Percentiles rank a stretch among this genome's conserved stretches.
Evolutionary conservation across 2,888 invertebrate species (phyloP).

Genomic region (Heteromurus nitidus): DNA sequence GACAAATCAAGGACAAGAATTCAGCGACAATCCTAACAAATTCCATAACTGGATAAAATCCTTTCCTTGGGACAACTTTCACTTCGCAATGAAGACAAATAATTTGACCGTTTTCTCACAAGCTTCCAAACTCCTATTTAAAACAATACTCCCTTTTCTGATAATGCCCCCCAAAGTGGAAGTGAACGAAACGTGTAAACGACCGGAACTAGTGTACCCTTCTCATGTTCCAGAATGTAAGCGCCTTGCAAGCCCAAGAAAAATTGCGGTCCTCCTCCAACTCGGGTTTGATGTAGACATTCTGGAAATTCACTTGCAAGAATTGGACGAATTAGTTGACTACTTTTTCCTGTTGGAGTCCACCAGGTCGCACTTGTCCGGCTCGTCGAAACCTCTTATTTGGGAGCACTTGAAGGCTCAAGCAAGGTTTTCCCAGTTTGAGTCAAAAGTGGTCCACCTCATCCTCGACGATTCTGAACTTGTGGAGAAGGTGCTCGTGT

Average conservation of each 20-base stretch:
- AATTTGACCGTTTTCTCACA: too few relatives aligned
- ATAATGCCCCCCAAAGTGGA: neutral
- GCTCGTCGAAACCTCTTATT: constrained; percentile 45
- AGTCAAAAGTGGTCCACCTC: constrained; percentile 52
- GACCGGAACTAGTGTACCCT: neutral
- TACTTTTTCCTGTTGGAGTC: constrained; percentile 61
- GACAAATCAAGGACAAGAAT: too few relatives aligned
- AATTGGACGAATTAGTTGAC: constrained; percentile 60
- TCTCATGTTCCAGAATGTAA: neutral
- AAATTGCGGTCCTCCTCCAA: constrained; percentile 50
- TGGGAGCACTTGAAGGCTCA: constrained; percentile 59
- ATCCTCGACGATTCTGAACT: constrained; percentile 56
- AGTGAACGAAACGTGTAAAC: neutral
- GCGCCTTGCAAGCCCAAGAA: neutral
- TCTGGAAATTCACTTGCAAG: constrained; percentile 61
- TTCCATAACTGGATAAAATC: neutral
- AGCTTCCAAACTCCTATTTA: neutral
- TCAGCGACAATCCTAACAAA: too few relatives aligned
- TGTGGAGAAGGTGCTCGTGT: neutral
- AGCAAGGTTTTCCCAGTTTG: constrained; percentile 48
- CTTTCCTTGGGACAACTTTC: neutral
- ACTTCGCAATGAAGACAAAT: neutral
- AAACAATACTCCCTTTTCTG: neutral
- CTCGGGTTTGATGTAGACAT: constrained; percentile 63
- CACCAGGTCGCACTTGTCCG: constrained; percentile 6